phyloP scores from a whole-genome alignment of 2,113 vertebrate genomes.

The Natator depressus region DNA sequence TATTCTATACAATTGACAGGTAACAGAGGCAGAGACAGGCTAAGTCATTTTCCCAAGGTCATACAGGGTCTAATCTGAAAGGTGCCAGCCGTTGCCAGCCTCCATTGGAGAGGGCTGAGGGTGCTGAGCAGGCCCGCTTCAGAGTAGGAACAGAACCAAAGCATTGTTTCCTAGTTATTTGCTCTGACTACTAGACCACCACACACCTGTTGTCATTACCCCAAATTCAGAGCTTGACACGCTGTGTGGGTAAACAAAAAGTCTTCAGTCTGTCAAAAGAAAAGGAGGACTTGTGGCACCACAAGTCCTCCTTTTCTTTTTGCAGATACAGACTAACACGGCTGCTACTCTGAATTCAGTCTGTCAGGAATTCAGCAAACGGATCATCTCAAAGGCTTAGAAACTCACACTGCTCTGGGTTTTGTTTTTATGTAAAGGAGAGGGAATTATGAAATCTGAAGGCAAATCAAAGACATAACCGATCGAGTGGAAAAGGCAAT shows the following conservation, averaged over 20 bases:
- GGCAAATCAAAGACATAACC: background rate
- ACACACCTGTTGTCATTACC: background rate
- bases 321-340: no score
- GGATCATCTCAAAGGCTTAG: no score
- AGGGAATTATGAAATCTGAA: background rate
- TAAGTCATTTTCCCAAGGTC: no score
- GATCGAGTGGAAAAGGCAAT: background rate
- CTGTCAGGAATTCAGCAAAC: background rate
- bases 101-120: background rate
- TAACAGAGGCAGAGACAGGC: background rate
- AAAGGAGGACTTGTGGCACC: no score
- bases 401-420: background rate
- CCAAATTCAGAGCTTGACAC: background rate
- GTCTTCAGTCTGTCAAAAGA: background rate
- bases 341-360: background rate
- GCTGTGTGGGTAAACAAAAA: background rate
- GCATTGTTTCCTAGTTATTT: background rate
- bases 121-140: background rate
- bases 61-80: background rate
- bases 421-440: background rate
- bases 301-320: no score
- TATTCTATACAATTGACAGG: background rate
- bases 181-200: background rate
- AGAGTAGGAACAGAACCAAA: background rate
- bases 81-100: background rate